Evolutionary conservation across 2,888 invertebrate genomes (phyloP), one percentile per base, ranked within the genome.

Genomic region (Hypselothyrea guttata): DNA sequence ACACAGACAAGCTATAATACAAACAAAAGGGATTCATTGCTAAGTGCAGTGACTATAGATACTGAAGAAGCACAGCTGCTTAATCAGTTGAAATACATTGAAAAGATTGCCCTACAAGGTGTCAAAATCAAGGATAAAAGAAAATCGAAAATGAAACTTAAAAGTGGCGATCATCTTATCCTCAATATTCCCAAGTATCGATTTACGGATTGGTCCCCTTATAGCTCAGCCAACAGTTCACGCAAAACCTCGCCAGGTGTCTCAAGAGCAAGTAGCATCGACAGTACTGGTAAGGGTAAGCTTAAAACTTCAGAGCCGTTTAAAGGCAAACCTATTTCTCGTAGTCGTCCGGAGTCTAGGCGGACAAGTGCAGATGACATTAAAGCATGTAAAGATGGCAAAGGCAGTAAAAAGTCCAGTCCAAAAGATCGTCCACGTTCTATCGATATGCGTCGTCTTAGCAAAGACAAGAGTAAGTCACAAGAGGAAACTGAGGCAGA

Each of bases 401-500:
- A 87, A 35, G 81, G 87, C 5, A 88, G 86, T 37, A 88, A 87
- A 92, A 94, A 90, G 86, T 92, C 84, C 22, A 90, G 91, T 46
- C 91, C 92, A 0, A 93, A 93, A 84, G 94, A 94, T 86, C 93
- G 93, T 66, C 93, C 94, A 0, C 93, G 93, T 76, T 94, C 94
- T 0, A 89, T 94, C 56, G 94, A 94, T 79, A 93, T 69, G 89
- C 87, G 89, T 8, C 79, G 85, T 1, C 59, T 89, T 8, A 89
- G 87, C 58, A 88, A 87, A 47, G 94, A 94, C 87, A 91, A 94
- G 64, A 93, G 93, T 3, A 94, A 93, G 84, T 94, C 94, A 0
- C 94, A 93, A 87, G 94, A 94, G 85, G 94, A 94, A 68, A 93
- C 93, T 62, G 94, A 94, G 75, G 92, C 93, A 0, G 94, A 94